Conservation (phyloP, 2,113 vertebrate species). For the Holacanthus passer region DNA sequence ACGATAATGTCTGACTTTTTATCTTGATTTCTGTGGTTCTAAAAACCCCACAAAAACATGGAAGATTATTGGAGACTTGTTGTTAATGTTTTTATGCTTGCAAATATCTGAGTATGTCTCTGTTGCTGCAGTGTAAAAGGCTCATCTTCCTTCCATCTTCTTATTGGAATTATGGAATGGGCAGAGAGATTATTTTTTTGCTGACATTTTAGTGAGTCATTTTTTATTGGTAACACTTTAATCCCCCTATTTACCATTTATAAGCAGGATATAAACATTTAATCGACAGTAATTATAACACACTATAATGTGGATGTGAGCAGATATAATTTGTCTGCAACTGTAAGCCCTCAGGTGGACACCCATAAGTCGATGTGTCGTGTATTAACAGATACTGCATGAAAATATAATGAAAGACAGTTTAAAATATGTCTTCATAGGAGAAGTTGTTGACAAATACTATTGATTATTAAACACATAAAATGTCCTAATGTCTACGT, state of each 20-base stretch:
- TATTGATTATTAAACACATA: neutral
- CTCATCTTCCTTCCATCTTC: neutral
- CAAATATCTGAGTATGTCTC: neutral
- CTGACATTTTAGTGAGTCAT: slow-evolving; percentile 25
- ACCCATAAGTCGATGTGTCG: neutral
- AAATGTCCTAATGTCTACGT: neutral
- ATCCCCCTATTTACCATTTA: neutral
- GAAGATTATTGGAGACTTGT: neutral
- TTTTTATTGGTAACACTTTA: neutral
- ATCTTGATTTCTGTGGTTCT: slow-evolving; percentile 6
- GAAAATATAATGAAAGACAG: neutral
- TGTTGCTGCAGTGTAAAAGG: neutral
- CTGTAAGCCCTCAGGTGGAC: neutral
- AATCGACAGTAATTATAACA: neutral
- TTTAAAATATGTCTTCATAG: neutral
- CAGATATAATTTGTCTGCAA: too few relatives aligned
- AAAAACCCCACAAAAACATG: neutral
- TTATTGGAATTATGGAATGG: slow-evolving; percentile 21
- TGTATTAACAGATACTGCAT: neutral
- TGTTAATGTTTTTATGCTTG: neutral
- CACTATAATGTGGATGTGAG: neutral
- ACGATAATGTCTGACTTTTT: slow-evolving; percentile 21
- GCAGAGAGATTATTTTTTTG: slow-evolving; percentile 33
- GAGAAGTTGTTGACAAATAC: neutral
- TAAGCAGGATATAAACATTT: neutral